Evolutionary conservation across 1,140 invertebrate species (phyloP).

Genomic region (Ridgeia piscesae): DNA sequence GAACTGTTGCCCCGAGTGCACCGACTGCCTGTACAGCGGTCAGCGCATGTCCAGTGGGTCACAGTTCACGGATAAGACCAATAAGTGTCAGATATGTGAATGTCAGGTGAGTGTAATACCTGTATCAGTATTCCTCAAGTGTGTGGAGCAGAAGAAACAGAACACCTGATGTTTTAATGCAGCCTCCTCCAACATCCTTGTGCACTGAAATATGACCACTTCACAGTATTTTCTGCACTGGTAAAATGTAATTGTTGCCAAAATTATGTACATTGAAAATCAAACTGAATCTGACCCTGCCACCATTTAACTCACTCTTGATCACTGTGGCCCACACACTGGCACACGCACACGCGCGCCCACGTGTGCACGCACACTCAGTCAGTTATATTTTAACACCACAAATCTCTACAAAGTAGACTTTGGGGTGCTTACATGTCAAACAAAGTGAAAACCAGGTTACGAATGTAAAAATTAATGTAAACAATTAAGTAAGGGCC

Average conservation of each 20-base stretch:
- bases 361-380: neutral
- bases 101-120: neutral
- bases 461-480: too few species aligned
- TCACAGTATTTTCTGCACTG: neutral
- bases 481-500: too few species aligned
- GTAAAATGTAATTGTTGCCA: neutral
- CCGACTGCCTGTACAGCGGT: conserved; percentile 28
- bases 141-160: too few species aligned
- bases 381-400: neutral
- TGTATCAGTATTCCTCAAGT: neutral
- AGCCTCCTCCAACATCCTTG: too few species aligned
- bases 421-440: too few species aligned
- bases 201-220: too few species aligned
- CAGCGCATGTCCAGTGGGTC: neutral
- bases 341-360: neutral
- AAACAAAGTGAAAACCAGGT: too few species aligned
- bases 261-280: neutral
- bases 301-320: neutral
- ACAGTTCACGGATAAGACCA: neutral
- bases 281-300: neutral
- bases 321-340: neutral
- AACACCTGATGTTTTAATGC: too few species aligned
- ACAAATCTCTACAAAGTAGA: too few species aligned
- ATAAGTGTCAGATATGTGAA: neutral
- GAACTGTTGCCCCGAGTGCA: conserved; percentile 44